These are phyloP conservation scores for Tachysurus vachellii DNA, from an alignment of 2,113 vertebrate genomes.

Conservation along the genomic window DNA sequence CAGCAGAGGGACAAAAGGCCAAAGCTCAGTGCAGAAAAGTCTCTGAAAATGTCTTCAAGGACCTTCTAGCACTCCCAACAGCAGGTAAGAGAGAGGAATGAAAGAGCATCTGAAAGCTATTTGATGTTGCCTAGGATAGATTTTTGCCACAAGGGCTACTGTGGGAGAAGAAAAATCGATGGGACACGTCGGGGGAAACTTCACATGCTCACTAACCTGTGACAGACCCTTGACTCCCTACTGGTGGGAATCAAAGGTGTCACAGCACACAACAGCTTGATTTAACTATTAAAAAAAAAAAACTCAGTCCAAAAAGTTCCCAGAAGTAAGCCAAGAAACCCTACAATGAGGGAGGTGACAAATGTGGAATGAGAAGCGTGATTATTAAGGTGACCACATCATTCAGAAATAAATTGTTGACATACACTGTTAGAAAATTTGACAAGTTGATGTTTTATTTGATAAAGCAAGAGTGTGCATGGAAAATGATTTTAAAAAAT, in stretches of 20 bases:
- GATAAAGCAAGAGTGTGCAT: too few relatives aligned
- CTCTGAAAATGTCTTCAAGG: conserved; percentile 51
- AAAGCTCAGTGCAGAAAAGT: conserved; percentile 38
- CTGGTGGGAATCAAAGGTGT: conserved; percentile 45
- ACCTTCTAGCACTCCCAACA: conserved; percentile 49
- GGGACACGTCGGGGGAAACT: conserved; percentile 44
- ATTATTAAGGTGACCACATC: not conserved
- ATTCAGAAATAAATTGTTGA: not conserved
- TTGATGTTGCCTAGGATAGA: conserved; percentile 51
- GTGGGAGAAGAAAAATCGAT: conserved; percentile 43
- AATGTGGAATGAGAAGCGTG: not conserved
- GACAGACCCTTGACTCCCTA: conserved; percentile 38
- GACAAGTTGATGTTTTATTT: not conserved
- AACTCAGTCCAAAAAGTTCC: not conserved
- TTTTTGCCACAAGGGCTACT: conserved; percentile 45
- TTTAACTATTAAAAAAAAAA: conserved; percentile 36
- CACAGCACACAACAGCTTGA: conserved; percentile 47
- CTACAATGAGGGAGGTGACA: not conserved
- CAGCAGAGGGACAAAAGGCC: conserved; percentile 33
- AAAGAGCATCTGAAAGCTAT: conserved; percentile 50
- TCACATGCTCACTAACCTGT: conserved; percentile 51
- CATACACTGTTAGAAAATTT: not conserved
- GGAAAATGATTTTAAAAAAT: not conserved
- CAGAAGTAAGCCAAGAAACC: conserved; percentile 6
- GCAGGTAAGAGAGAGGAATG: conserved; percentile 36